phyloP scores from a whole-genome alignment of 1,140 invertebrate species.

The Orchesella cincta region DNA sequence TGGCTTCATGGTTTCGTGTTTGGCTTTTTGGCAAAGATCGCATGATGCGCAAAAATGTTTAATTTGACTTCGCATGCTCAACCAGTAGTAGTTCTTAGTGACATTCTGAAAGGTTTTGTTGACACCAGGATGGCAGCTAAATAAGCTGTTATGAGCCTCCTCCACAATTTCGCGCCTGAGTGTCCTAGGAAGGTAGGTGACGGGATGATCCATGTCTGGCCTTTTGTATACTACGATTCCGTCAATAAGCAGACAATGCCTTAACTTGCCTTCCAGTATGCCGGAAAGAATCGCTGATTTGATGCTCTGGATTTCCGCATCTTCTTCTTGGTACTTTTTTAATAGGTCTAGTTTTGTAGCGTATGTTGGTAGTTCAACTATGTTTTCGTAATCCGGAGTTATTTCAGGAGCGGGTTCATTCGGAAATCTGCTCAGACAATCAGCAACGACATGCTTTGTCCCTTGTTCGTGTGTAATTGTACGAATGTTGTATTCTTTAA shows the following conservation, averaged over 20 bases:
- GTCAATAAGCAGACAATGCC: neutral
- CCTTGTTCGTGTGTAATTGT: neutral
- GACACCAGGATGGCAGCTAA: neutral
- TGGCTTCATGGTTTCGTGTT: neutral
- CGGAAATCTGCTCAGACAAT: neutral
- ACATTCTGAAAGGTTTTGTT: neutral
- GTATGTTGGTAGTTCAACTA: neutral
- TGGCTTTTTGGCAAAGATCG: neutral
- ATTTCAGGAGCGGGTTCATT: neutral
- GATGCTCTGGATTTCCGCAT: neutral
- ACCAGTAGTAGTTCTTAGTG: neutral
- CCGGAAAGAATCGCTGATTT: neutral
- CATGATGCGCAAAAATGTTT: neutral
- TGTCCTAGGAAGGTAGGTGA: neutral
- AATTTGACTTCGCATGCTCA: neutral
- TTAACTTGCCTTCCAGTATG: neutral
- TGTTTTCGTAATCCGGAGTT: neutral
- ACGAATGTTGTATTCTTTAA: neutral
- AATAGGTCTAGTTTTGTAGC: neutral
- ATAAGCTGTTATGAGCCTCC: neutral
- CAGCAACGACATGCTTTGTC: neutral
- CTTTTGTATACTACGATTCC: neutral
- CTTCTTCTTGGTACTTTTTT: neutral
- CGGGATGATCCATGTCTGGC: neutral
- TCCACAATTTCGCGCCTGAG: neutral